phyloP scores from a whole-genome alignment of 2,113 vertebrate species.

The Callospermophilus lateralis region DNA sequence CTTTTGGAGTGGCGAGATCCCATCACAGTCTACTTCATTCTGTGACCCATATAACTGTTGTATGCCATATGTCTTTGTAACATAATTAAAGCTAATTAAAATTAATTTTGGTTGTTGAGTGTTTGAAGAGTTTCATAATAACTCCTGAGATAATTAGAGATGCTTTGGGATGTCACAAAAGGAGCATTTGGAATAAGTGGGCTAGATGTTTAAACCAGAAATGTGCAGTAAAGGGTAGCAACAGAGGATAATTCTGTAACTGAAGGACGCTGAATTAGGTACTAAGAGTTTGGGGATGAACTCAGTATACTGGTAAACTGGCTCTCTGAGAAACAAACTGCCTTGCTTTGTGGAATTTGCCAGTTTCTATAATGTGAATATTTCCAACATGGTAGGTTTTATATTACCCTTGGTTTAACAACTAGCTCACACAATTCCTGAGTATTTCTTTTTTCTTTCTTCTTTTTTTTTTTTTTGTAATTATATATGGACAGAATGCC shows the following conservation, averaged over 20 bases:
- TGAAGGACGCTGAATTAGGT: not conserved
- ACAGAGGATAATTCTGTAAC: not conserved
- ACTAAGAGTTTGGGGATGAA: not conserved
- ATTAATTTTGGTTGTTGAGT: slow-evolving; percentile 74
- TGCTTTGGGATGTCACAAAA: slow-evolving; percentile 71
- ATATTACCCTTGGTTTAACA: not conserved
- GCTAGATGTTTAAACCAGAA: slow-evolving; percentile 49
- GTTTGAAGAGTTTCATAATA: slow-evolving; percentile 73
- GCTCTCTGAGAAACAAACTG: not conserved
- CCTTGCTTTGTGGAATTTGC: not conserved
- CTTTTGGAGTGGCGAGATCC: not conserved
- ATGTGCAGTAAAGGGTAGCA: not conserved
- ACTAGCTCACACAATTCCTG: not conserved
- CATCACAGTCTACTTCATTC: slow-evolving; percentile 20
- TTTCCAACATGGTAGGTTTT: not conserved
- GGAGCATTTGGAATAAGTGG: slow-evolving; percentile 57
- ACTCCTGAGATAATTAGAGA: slow-evolving; percentile 71
- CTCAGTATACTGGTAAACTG: not conserved
- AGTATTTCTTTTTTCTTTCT: too few species aligned
- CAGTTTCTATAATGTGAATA: not conserved
- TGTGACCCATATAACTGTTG: slow-evolving; percentile 47
- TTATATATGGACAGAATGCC: too few species aligned
- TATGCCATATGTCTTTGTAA: slow-evolving; percentile 32
- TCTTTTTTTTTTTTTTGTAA: too few species aligned
- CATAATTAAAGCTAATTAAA: slow-evolving; percentile 79